Evolutionary conservation across 1,140 invertebrate genomes (phyloP), one percentile per base, ranked within the genome.

Genomic region (Uloborus diversus): DNA sequence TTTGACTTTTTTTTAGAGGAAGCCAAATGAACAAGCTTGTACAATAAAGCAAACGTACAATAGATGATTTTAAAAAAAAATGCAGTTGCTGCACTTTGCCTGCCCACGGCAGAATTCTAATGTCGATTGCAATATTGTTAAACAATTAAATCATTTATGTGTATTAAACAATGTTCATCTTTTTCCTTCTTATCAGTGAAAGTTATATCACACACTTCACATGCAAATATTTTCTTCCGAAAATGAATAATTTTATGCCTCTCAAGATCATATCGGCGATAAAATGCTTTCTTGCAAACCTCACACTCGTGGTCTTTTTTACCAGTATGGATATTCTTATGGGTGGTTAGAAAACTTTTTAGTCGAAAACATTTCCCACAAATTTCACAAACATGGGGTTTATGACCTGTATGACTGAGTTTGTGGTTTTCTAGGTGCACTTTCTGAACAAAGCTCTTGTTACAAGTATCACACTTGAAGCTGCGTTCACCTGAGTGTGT

Each of bases 401-500:
- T 90, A 32, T 89, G 88, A 42, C 90, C 88, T n/a, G n/a, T n/a
- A 61, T 61, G 57, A 2, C 25, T 61, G 11, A 30, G 7, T 20
- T 14, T 4, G 32, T 61, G 57, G 3, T 33, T 61, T 28, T 20
- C 27, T 28, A 61, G 57, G 32, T 30, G n/a, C 1, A 13, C 14
- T 20, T 61, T 61, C 5, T 28, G 17, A 2, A 23, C 9, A 33
- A 61, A 61, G 1, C 30, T 9, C 11, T 25, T 13, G 11, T 28
- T 28, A 32, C 66, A 70, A n/a, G 92, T 91, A 71, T 92, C 89
- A 84, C 92, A 92, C 57, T 89, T 88, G 83, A 90, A 91, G 20
- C 91, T 91, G 9, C 90, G 89, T 81, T 93, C 92, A 81, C 94
- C 91, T 33, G 91, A 92, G 85, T 96, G 94, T 65, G 95, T 95